Evolutionary conservation across 2,797 vertebrate species (phyloP).

Genomic region (Calcarius lapponicus): DNA sequence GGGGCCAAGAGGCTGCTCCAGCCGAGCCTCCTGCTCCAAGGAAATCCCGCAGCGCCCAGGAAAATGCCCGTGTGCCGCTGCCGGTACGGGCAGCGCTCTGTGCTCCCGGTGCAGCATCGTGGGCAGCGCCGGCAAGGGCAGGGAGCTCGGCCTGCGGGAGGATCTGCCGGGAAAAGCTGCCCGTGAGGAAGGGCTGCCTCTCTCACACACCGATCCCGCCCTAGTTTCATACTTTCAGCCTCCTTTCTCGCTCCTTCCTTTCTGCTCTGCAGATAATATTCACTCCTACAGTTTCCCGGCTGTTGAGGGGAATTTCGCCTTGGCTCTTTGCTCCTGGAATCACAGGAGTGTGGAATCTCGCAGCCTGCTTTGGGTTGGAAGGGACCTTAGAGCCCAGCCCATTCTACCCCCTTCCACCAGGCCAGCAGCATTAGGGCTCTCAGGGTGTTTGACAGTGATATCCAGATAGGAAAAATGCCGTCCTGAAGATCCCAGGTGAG

Average conservation of each 20-base stretch:
- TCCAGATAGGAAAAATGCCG: neutral
- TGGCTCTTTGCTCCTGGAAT: neutral
- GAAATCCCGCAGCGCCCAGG: neutral
- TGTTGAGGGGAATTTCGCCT: neutral
- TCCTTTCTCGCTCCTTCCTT: neutral
- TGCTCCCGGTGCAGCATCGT: neutral
- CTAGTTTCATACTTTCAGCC: fast-evolving
- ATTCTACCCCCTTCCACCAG: neutral
- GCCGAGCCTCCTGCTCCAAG: slow-evolving; percentile 27
- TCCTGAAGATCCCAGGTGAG: neutral
- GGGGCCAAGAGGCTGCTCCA: slow-evolving; percentile 43
- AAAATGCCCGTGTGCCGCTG: fast-evolving
- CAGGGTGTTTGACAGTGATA: fast-evolving
- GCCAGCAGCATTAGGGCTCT: neutral
- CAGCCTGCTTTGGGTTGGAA: neutral
- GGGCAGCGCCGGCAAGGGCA: neutral
- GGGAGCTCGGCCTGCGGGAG: neutral
- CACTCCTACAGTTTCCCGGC: fast-evolving
- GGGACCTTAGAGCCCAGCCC: neutral
- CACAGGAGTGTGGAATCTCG: fast-evolving
- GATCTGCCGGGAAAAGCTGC: fast-evolving
- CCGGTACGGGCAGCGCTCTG: neutral
- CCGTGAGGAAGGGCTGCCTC: neutral
- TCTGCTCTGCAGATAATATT: neutral
- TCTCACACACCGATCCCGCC: fast-evolving